Evolutionary conservation across 2,113 vertebrate genomes (phyloP), one percentile per base, ranked within the genome.

Genomic region (Aphyosemion australe): DNA sequence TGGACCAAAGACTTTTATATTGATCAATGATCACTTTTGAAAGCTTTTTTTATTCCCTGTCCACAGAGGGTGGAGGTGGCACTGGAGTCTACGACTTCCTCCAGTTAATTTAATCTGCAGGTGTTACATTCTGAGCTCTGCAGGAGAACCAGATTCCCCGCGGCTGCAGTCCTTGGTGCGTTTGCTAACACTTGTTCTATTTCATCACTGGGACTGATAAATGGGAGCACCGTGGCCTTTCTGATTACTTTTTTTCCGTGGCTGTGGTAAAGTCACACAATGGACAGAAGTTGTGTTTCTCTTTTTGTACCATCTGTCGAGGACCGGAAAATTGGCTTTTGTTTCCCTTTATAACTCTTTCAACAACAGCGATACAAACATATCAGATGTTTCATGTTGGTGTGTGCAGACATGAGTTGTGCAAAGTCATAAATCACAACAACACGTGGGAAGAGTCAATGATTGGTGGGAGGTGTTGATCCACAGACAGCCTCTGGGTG

Each of bases 281-380:
- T 49, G 43, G 66, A 19, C 63, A 56, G 63, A 53, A 67, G 45
- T 31, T 54, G 49, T 63, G 37, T 69, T 74, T 71, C 61, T 19
- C 34, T 78, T 64, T 61, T 26, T 26, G n/a, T 49, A 72, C 71
- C 7, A 65, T 61, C 48, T 56, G 45, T 61, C 6, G 13, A 63
- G 64, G 49, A 43, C 48, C 10, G 20, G 45, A 71, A 67, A 74
- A 78, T 68, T 68, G 55, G 53, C 71, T 74, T 71, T 16, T 32
- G 10, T 60, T 46, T 11, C 9, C 42, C 16, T 46, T 31, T 60
- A 31, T 26, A 45, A 48, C 3, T 20, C 12, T 31, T 20, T 48
- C 14, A 1, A 2, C 21, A 45, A 42, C 11, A 10, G 34, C 34
- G 7, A 10, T 37, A 10, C 9, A 10, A 32, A 37, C 41, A 42